A percentile compares a stretch with the other conserved stretches of the same genome.
phyloP scores from a whole-genome alignment of 2,797 vertebrate genomes.

The Cryptoprocta ferox region DNA sequence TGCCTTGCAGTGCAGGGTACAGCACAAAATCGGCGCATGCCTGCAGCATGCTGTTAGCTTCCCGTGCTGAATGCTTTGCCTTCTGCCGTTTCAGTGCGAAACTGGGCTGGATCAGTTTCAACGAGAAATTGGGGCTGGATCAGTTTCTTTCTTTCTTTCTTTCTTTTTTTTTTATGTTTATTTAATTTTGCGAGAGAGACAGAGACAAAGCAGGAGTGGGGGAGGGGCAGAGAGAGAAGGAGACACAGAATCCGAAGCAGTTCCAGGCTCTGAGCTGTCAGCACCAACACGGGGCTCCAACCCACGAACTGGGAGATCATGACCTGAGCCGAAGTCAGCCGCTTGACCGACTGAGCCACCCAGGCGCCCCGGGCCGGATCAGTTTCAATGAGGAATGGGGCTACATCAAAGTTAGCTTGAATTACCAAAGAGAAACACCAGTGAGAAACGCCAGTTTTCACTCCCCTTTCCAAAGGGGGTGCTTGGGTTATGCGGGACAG shows the following conservation, averaged over 20 bases:
- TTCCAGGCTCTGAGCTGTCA: too few relatives aligned
- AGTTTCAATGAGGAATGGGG: background rate
- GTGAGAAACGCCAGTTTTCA: background rate
- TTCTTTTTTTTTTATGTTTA: too few relatives aligned
- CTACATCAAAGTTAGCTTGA: background rate
- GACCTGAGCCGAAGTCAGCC: too few relatives aligned
- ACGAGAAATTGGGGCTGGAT: too few relatives aligned
- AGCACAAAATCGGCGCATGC: background rate
- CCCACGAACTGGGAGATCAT: too few relatives aligned
- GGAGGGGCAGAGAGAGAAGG: too few relatives aligned
- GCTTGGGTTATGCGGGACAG: background rate
- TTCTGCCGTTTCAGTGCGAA: background rate
- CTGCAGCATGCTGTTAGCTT: background rate
- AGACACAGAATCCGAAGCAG: too few relatives aligned
- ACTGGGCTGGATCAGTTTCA: background rate
- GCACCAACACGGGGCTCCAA: too few relatives aligned
- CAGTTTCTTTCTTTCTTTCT: too few relatives aligned
- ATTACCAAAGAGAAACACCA: background rate
- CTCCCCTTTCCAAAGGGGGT: background rate
- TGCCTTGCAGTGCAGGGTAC: background rate
- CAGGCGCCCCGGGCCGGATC: background rate
- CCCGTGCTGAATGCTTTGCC: background rate
- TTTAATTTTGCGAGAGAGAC: too few relatives aligned
- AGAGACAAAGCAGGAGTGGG: too few relatives aligned
- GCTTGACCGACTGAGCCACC: too few relatives aligned